Conservation (phyloP, 2,113 vertebrate genomes). For the Elachura formosa region DNA sequence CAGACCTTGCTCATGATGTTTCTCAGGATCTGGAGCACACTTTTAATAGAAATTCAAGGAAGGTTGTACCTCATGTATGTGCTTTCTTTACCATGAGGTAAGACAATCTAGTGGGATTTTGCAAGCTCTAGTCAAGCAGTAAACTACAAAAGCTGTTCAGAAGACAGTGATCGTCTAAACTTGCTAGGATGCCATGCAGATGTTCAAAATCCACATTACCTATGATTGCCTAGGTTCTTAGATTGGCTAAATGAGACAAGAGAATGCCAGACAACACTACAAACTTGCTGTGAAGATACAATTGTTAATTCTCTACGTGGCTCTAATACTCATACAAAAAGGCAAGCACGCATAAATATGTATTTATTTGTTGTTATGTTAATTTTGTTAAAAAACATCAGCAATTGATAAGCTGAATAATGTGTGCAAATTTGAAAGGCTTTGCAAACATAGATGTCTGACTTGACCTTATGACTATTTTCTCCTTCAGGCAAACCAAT, state of each 20-base stretch:
- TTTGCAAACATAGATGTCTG: slow-evolving; percentile 30
- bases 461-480: slow-evolving; percentile 30
- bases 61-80: not conserved
- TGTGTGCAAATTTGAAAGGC: slow-evolving; percentile 7
- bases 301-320: not conserved
- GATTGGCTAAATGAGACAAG: not conserved
- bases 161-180: not conserved
- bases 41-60: not conserved
- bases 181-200: not conserved
- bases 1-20: fast-evolving
- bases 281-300: not conserved
- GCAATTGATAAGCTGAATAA: not conserved
- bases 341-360: not conserved
- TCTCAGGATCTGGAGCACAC: not conserved
- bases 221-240: not conserved
- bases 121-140: not conserved
- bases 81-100: not conserved
- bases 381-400: not conserved
- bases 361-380: not conserved
- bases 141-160: not conserved
- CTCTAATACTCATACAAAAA: not conserved
- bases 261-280: not conserved
- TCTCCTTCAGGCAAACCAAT: slow-evolving; percentile 49
- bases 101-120: not conserved
- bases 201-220: not conserved